phyloP scores from a whole-genome alignment of 2,797 vertebrate genomes.

The Coreius guichenoti region DNA sequence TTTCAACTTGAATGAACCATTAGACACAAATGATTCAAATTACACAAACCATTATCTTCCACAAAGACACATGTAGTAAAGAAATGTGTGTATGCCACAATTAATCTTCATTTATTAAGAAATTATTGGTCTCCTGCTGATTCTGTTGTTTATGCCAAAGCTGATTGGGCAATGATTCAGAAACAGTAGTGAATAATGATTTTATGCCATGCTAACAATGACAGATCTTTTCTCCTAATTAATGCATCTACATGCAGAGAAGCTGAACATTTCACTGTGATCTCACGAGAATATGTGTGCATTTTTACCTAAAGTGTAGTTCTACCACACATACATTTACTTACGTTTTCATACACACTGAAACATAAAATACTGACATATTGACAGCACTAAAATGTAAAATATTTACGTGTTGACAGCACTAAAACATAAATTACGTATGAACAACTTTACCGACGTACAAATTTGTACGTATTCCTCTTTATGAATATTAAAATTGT shows the following conservation, averaged over 20 bases:
- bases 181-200: not conserved
- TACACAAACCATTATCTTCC: not conserved
- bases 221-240: not conserved
- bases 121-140: slow-evolving; percentile 64
- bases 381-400: too few species aligned
- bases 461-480: too few species aligned
- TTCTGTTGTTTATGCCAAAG: slow-evolving; percentile 73
- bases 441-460: too few species aligned
- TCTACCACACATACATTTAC: too few species aligned
- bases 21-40: not conserved
- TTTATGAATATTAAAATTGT: too few species aligned
- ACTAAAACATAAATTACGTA: too few species aligned
- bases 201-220: slow-evolving; percentile 27
- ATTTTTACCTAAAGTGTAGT: too few species aligned
- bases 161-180: slow-evolving; percentile 71
- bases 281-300: too few species aligned
- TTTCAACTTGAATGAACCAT: not conserved
- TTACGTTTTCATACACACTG: too few species aligned
- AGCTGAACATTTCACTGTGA: not conserved
- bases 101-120: slow-evolving; percentile 43
- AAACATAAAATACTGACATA: too few species aligned
- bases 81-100: not conserved
- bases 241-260: not conserved
- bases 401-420: too few species aligned
- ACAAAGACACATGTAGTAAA: not conserved